Conservation (phyloP, 1,140 invertebrate species). For the Pissodes strobi region DNA sequence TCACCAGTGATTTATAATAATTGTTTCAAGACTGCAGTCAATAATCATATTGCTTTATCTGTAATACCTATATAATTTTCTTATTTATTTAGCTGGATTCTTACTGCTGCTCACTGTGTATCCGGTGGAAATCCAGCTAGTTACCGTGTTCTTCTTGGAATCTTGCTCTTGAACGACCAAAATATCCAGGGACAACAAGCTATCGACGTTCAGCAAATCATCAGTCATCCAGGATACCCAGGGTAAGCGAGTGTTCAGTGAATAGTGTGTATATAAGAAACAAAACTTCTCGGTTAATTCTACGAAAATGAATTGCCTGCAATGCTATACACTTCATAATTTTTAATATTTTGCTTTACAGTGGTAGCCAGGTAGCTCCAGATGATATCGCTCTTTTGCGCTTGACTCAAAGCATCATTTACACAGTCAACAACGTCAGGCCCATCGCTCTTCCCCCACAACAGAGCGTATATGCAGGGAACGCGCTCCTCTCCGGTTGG, state of each 20-base stretch:
- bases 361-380: conserved; percentile 56
- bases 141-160: conserved; percentile 13
- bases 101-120: conserved; percentile 22
- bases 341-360: conserved; percentile 1
- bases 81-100: conserved; percentile 16
- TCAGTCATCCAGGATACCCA: conserved; percentile 4
- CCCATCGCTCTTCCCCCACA: conserved; percentile 58
- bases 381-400: conserved; percentile 69
- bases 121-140: not conserved
- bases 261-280: no score
- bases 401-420: conserved; percentile 59
- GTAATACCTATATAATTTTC: no score
- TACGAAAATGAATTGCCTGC: no score
- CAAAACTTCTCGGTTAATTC: no score
- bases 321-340: no score
- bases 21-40: no score
- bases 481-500: conserved; percentile 55
- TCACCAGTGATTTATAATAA: no score
- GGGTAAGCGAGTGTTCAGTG: conserved; percentile 21
- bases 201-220: not conserved
- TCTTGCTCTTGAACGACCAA: conserved; percentile 5
- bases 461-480: conserved; percentile 47
- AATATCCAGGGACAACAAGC: conserved; percentile 12
- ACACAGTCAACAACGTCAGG: conserved; percentile 59
- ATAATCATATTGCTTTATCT: no score